Evolutionary conservation across 2,888 invertebrate genomes (phyloP).

Genomic region (Caenorhabditis sinica): DNA sequence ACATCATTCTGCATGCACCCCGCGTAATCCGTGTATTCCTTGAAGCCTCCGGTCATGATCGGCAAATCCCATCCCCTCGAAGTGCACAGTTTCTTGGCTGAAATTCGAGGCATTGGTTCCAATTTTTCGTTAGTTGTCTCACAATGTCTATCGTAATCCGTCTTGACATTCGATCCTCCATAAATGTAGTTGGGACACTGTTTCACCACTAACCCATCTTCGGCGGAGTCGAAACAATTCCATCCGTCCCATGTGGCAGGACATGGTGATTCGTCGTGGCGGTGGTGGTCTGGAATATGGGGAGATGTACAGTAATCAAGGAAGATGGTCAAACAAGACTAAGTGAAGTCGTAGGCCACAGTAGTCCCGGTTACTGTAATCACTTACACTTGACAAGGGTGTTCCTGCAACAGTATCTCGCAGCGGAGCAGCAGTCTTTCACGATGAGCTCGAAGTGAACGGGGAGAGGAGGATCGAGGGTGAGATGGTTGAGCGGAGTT

Average conservation of each 20-base stretch:
- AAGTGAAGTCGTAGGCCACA: too few species aligned
- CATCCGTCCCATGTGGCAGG: conserved; percentile 83
- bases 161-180: conserved; percentile 51
- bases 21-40: conserved; percentile 75
- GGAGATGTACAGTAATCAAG: not conserved
- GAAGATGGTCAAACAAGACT: too few species aligned
- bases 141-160: conserved; percentile 36
- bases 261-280: conserved; percentile 64
- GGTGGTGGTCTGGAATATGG: conserved; percentile 20
- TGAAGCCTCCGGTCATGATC: not conserved
- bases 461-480: conserved; percentile 73
- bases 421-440: conserved; percentile 79
- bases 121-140: not conserved
- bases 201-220: conserved; percentile 63
- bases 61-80: conserved; percentile 63
- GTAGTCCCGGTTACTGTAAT: not conserved
- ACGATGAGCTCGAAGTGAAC: conserved; percentile 71
- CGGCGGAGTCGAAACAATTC: conserved; percentile 79
- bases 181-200: conserved; percentile 80
- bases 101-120: not conserved
- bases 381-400: conserved; percentile 63
- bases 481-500: conserved; percentile 59
- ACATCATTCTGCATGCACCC: conserved; percentile 64
- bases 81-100: conserved; percentile 70
- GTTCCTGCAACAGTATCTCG: conserved; percentile 76